phyloP scores from a whole-genome alignment of 1,140 invertebrate species.

The Pseudomyrmex flavicornis region DNA sequence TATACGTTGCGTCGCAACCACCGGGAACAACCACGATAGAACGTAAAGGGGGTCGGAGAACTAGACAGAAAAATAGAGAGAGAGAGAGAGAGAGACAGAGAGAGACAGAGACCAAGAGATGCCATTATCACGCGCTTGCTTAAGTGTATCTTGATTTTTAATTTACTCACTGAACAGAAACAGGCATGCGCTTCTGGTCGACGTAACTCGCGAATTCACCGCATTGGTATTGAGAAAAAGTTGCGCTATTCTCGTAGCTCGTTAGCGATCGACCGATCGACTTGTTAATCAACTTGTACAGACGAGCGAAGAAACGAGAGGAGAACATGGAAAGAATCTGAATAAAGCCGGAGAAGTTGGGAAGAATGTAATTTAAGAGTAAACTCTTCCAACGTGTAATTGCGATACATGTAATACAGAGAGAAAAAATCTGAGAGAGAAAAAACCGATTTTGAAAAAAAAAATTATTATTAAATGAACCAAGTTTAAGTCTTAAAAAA shows the following conservation, averaged over 20 bases:
- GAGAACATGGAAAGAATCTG: not conserved
- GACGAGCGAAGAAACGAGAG: not conserved
- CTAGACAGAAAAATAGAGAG: constrained; percentile 31
- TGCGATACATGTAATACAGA: too few species aligned
- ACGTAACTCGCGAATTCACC: not conserved
- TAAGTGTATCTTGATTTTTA: constrained; percentile 67
- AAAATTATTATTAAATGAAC: too few species aligned
- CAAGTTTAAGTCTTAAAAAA: too few species aligned
- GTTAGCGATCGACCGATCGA: not conserved
- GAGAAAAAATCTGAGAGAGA: too few species aligned
- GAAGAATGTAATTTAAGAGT: not conserved
- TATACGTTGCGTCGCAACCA: constrained; percentile 75
- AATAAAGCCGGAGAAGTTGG: not conserved
- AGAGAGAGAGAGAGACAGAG: too few species aligned
- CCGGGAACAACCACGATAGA: constrained; percentile 61
- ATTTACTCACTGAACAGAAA: constrained; percentile 54
- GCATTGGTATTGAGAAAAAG: not conserved
- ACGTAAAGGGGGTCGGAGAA: constrained; percentile 44
- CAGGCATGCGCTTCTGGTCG: not conserved
- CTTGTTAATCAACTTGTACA: constrained; percentile 4
- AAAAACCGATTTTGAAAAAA: too few species aligned
- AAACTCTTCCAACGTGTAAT: too few species aligned
- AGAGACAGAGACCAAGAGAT: not conserved
- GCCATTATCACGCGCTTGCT: constrained; percentile 49
- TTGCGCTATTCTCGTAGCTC: not conserved